A percentile compares a stretch with the other conserved stretches of the same genome.
Conservation (phyloP, 2,888 invertebrate genomes). For the Amiota mariae region DNA sequence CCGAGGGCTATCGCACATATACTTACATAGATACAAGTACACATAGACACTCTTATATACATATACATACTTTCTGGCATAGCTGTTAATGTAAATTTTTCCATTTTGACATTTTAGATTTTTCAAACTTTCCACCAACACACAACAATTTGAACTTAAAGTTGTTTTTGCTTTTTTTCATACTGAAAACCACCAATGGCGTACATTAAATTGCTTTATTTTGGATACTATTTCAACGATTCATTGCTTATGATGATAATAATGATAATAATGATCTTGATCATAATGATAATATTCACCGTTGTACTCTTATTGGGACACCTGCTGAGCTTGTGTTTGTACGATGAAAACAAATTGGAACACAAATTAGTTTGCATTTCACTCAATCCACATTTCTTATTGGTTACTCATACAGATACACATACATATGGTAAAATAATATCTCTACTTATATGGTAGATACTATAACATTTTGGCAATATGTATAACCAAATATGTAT, state of each 20-base stretch:
- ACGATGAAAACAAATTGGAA: constrained; percentile 60
- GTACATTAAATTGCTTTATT: constrained; percentile 69
- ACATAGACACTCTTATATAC: not conserved
- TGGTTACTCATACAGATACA: constrained; percentile 39
- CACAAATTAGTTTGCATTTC: constrained; percentile 56
- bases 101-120: constrained; percentile 55
- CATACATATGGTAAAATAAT: not conserved
- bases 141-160: constrained; percentile 37
- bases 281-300: not conserved
- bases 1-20: constrained; percentile 51
- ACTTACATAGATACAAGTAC: not conserved
- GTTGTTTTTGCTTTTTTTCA: not conserved
- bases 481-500: not conserved
- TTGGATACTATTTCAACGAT: constrained; percentile 34
- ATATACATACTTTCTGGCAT: constrained; percentile 16
- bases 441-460: not conserved
- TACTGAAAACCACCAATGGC: constrained; percentile 62
- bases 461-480: too few species aligned
- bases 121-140: constrained; percentile 54
- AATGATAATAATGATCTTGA: too few species aligned
- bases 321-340: constrained; percentile 58
- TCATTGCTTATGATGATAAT: too few species aligned
- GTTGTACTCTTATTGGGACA: constrained; percentile 39
- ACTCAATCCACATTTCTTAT: constrained; percentile 43
- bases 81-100: constrained; percentile 55